Percentiles rank a stretch among this genome's conserved stretches.
Conservation (phyloP, 2,113 vertebrate genomes). For the Grammomys dolichurus region DNA sequence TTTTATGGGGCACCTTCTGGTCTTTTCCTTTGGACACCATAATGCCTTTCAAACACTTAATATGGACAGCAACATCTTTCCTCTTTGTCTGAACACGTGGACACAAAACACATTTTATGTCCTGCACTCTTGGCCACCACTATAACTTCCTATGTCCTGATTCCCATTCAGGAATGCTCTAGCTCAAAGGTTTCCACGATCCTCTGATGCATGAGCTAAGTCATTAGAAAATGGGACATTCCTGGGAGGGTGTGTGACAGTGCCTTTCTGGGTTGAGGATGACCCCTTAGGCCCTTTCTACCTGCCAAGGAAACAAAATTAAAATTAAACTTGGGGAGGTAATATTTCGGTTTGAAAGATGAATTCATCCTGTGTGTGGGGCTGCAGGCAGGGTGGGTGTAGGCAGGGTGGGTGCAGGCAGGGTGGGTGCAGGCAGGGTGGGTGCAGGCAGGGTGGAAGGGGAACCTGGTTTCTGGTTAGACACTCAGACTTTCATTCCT, state of each 20-base stretch:
- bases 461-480: neutral
- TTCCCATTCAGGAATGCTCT: neutral
- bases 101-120: neutral
- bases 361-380: neutral
- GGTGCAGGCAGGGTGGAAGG: neutral
- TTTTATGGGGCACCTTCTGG: neutral
- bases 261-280: neutral
- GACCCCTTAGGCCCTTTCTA: neutral
- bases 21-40: neutral
- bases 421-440: no score
- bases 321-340: neutral
- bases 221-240: accelerated
- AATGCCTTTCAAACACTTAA: neutral
- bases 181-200: neutral
- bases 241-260: neutral
- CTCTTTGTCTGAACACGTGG: neutral
- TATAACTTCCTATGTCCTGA: neutral
- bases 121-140: neutral
- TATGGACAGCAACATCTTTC: neutral
- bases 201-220: neutral
- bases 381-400: neutral
- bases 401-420: no score
- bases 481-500: neutral
- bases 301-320: neutral
- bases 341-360: neutral